phyloP scores from a whole-genome alignment of 2,797 vertebrate species.

The Micrastur ruficollis region DNA sequence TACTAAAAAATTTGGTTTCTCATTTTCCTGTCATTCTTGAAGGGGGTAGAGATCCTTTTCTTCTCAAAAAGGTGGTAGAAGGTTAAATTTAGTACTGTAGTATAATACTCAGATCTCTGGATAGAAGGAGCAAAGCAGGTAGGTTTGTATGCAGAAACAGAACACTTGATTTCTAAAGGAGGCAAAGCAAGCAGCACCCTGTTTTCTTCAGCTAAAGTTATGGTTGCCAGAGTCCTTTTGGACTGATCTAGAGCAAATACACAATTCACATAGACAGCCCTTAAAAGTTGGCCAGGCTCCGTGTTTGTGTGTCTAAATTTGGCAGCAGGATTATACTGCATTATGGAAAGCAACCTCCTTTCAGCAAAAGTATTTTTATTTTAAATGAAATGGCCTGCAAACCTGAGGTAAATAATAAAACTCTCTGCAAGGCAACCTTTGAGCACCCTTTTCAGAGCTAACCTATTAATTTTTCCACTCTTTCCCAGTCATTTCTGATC shows the following conservation, averaged over 20 bases:
- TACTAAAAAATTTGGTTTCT: neutral
- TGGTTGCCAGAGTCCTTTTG: neutral
- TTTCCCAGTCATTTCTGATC: conserved; percentile 28
- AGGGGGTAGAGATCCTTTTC: neutral
- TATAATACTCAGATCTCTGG: neutral
- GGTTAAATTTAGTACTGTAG: neutral
- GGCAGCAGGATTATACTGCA: neutral
- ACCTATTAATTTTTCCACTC: conserved; percentile 38
- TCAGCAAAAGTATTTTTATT: neutral
- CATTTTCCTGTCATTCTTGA: neutral
- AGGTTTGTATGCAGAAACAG: neutral
- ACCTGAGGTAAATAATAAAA: neutral
- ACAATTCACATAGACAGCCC: neutral
- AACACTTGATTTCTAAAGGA: neutral
- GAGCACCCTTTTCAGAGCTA: neutral
- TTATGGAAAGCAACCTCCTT: neutral
- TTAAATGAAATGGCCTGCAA: neutral
- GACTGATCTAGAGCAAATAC: neutral
- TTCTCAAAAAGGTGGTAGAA: neutral
- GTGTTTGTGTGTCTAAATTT: neutral
- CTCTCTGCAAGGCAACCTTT: neutral
- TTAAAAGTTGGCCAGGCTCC: neutral
- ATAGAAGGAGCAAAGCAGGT: neutral
- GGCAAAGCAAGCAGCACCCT: neutral
- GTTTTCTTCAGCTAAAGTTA: neutral